Conservation (phyloP, 2,888 invertebrate genomes). For the Erpobdella octoculata region DNA sequence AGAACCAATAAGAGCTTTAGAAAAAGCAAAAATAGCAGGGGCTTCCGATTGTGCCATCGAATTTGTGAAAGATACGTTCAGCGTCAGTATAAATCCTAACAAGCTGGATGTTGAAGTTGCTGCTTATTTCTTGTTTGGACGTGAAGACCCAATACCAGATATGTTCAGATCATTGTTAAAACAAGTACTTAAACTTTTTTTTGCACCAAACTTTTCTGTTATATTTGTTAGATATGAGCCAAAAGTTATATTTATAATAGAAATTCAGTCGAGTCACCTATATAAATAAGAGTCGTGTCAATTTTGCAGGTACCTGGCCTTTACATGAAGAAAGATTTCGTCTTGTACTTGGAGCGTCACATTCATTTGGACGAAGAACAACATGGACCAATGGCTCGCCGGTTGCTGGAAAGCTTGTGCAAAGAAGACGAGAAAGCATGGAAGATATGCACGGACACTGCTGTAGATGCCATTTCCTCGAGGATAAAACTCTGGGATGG, state of each 20-base stretch:
- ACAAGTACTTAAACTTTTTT: not conserved
- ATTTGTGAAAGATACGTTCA: not conserved
- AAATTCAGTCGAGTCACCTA: not conserved
- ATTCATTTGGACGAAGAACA: slow-evolving; percentile 5
- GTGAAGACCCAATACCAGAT: slow-evolving; percentile 4
- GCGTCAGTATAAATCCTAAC: not conserved
- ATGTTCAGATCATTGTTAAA: slow-evolving; percentile 8
- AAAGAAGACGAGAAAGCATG: slow-evolving; percentile 3
- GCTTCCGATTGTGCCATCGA: not conserved
- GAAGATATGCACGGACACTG: not conserved
- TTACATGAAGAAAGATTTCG: slow-evolving; percentile 14
- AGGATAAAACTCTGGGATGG: slow-evolving; percentile 7
- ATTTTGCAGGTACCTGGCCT: not conserved
- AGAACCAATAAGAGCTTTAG: not conserved
- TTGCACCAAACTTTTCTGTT: not conserved
- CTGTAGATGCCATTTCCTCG: not conserved
- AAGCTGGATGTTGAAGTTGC: not conserved
- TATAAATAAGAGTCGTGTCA: not conserved
- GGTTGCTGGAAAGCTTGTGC: not conserved
- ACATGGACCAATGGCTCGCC: slow-evolving; percentile 5
- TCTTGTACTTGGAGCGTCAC: slow-evolving; percentile 4
- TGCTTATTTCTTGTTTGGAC: slow-evolving; percentile 9
- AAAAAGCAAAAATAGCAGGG: not conserved
- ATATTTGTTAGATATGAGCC: not conserved
- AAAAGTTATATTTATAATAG: not conserved